Percentiles rank a stretch among this genome's conserved stretches.
phyloP scores from a whole-genome alignment of 2,113 vertebrate genomes.

The Coptodon rendalli region DNA sequence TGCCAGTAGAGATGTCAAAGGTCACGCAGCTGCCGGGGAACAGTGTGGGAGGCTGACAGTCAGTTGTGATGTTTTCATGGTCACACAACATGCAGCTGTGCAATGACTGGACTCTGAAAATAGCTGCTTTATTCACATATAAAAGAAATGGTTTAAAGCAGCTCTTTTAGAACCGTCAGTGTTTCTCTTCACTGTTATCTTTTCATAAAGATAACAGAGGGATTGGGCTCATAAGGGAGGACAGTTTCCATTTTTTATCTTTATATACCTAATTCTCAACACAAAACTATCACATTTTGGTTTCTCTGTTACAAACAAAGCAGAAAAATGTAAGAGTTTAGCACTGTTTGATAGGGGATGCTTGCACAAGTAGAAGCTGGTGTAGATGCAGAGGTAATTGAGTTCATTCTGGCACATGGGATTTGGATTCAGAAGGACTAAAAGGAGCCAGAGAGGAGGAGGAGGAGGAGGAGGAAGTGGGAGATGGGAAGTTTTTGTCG shows the following conservation, averaged over 20 bases:
- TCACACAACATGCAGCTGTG: slow-evolving; percentile 21
- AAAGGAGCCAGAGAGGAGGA: not conserved
- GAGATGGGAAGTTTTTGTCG: not conserved
- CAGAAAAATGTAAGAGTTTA: not conserved
- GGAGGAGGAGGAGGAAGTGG: not conserved
- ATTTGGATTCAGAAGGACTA: not conserved
- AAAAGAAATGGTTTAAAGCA: not conserved
- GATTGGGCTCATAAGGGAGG: rapidly evolving
- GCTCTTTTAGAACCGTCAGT: not conserved
- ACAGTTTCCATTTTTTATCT: not conserved
- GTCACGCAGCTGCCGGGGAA: slow-evolving; percentile 7
- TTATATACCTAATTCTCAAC: not conserved
- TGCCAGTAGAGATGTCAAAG: not conserved
- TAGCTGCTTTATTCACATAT: not conserved
- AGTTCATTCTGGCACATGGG: not conserved
- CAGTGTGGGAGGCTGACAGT: not conserved
- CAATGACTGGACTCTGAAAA: not conserved
- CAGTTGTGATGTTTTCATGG: not conserved
- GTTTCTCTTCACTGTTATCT: not conserved
- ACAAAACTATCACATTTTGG: not conserved
- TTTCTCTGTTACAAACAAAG: not conserved
- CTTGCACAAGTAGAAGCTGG: not conserved
- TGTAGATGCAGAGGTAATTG: not conserved
- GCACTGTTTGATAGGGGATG: not conserved
- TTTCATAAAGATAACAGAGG: not conserved